These are phyloP conservation scores for Entelurus aequoreus DNA, from an alignment of 2,113 vertebrate genomes.

Conservation along the genomic window DNA sequence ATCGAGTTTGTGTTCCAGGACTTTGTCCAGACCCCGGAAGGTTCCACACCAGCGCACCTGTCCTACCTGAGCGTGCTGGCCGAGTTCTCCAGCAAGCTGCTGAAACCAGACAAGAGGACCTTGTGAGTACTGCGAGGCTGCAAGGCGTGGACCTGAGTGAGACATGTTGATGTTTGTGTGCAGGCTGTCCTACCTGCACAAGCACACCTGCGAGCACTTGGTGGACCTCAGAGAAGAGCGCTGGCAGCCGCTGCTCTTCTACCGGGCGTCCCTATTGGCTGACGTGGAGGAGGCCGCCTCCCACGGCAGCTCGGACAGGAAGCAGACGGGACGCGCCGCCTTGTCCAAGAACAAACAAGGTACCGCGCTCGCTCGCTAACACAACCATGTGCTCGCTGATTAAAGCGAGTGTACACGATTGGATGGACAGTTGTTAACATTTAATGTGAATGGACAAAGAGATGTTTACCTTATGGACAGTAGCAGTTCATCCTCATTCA, in stretches of 20 bases:
- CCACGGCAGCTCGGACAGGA: slow-evolving; percentile 68
- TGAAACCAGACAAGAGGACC: slow-evolving; percentile 86
- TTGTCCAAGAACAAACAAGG: slow-evolving; percentile 73
- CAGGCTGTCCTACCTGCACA: slow-evolving; percentile 81
- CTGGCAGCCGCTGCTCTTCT: slow-evolving; percentile 79
- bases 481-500: too few species aligned
- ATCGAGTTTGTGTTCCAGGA: slow-evolving; percentile 86
- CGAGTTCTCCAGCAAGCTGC: slow-evolving; percentile 87
- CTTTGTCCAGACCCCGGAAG: slow-evolving; percentile 61
- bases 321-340: slow-evolving; percentile 50
- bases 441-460: too few species aligned
- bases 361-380: slow-evolving; percentile 27
- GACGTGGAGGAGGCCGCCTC: slow-evolving; percentile 78
- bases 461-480: too few species aligned
- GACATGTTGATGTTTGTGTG: neutral
- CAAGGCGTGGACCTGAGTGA: neutral
- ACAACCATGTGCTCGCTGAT: too few species aligned
- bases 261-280: slow-evolving; percentile 79
- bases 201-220: slow-evolving; percentile 68
- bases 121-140: slow-evolving; percentile 72
- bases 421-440: too few species aligned
- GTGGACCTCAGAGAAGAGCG: slow-evolving; percentile 69
- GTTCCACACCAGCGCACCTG: slow-evolving; percentile 71
- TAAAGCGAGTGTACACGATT: too few species aligned
- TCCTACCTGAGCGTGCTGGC: slow-evolving; percentile 82